Base-by-base conservation (phyloP, 2,797 vertebrate species). In the Coilia nasus region DNA sequence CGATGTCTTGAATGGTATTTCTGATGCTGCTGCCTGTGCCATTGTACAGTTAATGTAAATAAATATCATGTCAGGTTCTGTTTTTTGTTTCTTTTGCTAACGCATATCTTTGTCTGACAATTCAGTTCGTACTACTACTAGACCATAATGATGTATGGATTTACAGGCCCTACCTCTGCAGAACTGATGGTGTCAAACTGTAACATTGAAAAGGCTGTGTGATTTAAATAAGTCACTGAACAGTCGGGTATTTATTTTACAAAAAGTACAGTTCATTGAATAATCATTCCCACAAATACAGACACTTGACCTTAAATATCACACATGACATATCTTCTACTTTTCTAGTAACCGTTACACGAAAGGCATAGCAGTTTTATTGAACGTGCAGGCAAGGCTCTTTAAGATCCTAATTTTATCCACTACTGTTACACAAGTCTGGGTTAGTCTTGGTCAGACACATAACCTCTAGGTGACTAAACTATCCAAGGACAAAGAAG, bases 211-310 rank as follows among this genome's bases (percentile, higher is more conserved):
- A 59, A 14, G 54, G 57, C 23, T 64, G n/a, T 64, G 11, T 10
- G 25, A 64, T 64, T 23, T 11, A 64, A 64, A 64, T n/a, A 64
- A 71, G 12, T 2, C 28, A 3, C 28, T 41, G 14, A 75, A 75
- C 31, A 71, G 28, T 15, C 6, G 19, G 35, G 7, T 9, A 41
- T 12, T 71, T 78, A 44, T 44, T 78, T 71, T 44, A 44, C 31
- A 44, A 78, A 64, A 44, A 10, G 5, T 78, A 44, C 6, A 78
- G 9, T 78, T 78, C 31, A 44, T 21, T 78, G 35, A 44, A 78
- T 31, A 71, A 5, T 25, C 23, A 64, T 75, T 78, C 71, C 35
- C 71, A 78, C 71, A 78, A 41, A 41, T 78, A 78, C 35, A 78
- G 31, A 44, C 67, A 59, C 57, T 59, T 59, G 57, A 59, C 57